A percentile compares a stretch with the other conserved stretches of the same genome.
Conservation (phyloP, 2,113 vertebrate species). For the Clarias gariepinus region DNA sequence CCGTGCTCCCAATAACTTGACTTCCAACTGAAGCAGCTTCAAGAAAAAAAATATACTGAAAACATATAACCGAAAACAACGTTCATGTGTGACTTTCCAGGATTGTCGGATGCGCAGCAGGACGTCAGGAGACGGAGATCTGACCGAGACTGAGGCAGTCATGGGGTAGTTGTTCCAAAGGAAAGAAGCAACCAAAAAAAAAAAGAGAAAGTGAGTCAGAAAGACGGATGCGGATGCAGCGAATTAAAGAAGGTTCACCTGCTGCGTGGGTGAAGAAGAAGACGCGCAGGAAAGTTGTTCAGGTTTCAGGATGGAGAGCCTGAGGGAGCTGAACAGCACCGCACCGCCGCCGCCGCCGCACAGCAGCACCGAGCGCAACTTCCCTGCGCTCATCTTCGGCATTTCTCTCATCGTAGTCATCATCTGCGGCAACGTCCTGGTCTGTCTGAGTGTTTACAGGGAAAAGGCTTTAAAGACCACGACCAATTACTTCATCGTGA, state of each 20-base stretch:
- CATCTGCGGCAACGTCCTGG: constrained; percentile 84
- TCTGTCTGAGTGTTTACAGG: constrained; percentile 86
- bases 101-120: not conserved
- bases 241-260: not conserved
- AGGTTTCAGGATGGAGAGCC: constrained; percentile 50
- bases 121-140: constrained; percentile 4
- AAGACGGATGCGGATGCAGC: not conserved
- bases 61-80: too few species aligned
- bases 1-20: not conserved
- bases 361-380: constrained; percentile 52
- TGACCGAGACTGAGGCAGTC: not conserved
- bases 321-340: constrained; percentile 54
- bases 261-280: constrained; percentile 3
- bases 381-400: constrained; percentile 81
- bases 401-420: constrained; percentile 80
- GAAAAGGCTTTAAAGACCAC: constrained; percentile 91
- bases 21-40: not conserved
- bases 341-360: constrained; percentile 44
- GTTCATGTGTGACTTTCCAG: not conserved
- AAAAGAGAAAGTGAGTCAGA: too few species aligned
- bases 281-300: constrained; percentile 8
- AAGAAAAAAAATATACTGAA: not conserved
- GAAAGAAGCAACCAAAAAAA: too few species aligned
- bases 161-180: not conserved
- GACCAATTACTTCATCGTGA: constrained; percentile 94